A percentile compares a stretch with the other conserved stretches of the same genome.
These are phyloP conservation scores for Thalassoma bifasciatum DNA, from an alignment of 2,113 vertebrate species.

Conservation along the genomic window DNA sequence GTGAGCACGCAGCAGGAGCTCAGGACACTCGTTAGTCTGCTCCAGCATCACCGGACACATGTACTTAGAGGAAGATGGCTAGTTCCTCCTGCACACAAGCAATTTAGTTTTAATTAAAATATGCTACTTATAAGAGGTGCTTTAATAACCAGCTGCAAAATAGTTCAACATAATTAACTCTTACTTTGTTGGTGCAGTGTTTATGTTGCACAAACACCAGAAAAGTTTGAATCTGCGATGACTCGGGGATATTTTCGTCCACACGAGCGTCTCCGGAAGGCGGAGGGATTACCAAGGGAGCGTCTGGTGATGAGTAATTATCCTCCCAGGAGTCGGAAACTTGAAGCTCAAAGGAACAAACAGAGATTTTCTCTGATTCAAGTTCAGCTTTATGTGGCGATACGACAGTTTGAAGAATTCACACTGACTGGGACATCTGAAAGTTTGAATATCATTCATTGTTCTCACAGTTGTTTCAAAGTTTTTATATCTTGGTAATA, in stretches of 20 bases:
- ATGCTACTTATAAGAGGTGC: neutral
- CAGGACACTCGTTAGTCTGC: neutral
- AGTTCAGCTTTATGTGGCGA: neutral
- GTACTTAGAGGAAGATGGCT: conserved; percentile 17
- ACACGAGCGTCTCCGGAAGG: conserved; percentile 4
- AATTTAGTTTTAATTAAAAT: conserved; percentile 32
- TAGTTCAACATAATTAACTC: neutral
- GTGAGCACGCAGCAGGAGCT: conserved; percentile 8
- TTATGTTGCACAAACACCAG: neutral
- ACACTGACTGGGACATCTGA: too few species aligned
- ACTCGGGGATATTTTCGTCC: neutral
- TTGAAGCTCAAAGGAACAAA: conserved; percentile 12
- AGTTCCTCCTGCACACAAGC: neutral
- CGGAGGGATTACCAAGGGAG: conserved; percentile 15
- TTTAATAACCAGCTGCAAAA: conserved; percentile 8
- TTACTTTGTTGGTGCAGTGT: neutral
- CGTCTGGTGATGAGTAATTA: conserved; percentile 10
- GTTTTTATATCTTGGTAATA: too few species aligned
- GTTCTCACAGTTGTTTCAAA: too few species aligned
- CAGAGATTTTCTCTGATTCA: neutral
- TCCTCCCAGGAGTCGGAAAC: conserved; percentile 14
- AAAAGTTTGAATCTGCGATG: neutral
- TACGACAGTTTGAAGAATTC: neutral
- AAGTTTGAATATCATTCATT: too few species aligned
- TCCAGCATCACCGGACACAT: neutral